Base-by-base conservation (phyloP, 2,113 vertebrate species). In the Emydura subglobosa region DNA sequence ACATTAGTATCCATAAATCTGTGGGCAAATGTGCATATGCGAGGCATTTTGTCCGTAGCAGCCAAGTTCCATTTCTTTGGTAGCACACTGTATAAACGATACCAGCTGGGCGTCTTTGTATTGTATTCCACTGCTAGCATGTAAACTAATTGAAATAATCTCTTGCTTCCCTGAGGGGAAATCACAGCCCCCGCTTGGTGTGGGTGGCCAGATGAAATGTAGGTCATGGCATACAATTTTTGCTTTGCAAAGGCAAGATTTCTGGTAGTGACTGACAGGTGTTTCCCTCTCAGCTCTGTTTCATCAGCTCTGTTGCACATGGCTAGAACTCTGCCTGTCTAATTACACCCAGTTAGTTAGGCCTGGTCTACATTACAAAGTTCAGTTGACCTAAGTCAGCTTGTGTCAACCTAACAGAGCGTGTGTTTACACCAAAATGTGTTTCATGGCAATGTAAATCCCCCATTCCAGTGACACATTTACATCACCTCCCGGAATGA, bases 121-220 rank as follows among this genome's bases (percentile, higher is more conserved):
- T 47, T 1, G 79, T 7, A 6, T 95, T 39, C 5, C 83, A n/a
- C 10, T 87, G 90, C 88, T 93, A 89, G 57, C 0, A 17, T 47
- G 90, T 89, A 86, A 86, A 79, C 50, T 85, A 89, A 94, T 94
- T 7, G 93, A 87, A 86, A 93, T 85, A 82, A 94, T 95, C 81
- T 22, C 89, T 93, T 92, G 94, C 79, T 95, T 97, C 94, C 95
- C 95, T 83, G 91, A 10, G 89, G 81, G 96, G 81, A 44, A 95
- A 90, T 89, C 27, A 1, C 81, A 74, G 88, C 96, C 95, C 96
- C 91, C 96, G 0, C 25, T 0, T 4, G 5, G 54, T 4, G 92
- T 89, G 80, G 94, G 96, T 91, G 92, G 93, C 61, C 31, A 44
- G 10, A 24, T 78, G 59, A 13, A 12, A 90, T 94, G 88, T 82